Evolutionary conservation across 2,797 vertebrate species (phyloP), one percentile per base, ranked within the genome.

Genomic region (Manis crassicaudata): DNA sequence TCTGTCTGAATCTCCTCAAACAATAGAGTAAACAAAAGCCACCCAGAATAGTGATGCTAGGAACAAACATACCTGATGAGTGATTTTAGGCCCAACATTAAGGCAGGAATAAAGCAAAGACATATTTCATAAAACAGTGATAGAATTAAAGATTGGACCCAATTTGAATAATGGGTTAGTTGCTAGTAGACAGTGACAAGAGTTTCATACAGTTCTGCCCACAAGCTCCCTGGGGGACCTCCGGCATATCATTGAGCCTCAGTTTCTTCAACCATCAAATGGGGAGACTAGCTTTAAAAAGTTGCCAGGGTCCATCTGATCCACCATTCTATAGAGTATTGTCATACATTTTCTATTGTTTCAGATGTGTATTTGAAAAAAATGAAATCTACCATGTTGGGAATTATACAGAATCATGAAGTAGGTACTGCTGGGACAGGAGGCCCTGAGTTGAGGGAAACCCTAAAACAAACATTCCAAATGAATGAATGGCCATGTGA

Each of bases 21-120:
- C 73, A 93, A 89, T 56, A 95, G 79, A 95, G 35, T 96, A 95
- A 98, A 96, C 63, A 82, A 96, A 89, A 96, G 3, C 27, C 58
- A 90, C 8, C 32, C 60, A 67, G 75, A 9, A 58, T 0, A 1
- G 52, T 46, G 29, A 40, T 1, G 81, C 79, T 60, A 88, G 75
- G 54, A 95, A 56, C 35, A 83, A 86, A 81, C 82, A n/a, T 76
- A 60, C 7, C 29, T 58, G 32, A 29, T 52, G 70, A 76, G 27
- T 29, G 11, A 62, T 21, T 86, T 76, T 17, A 23, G 79, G 58
- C 43, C 67, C 35, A 54, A 70, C 6, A 70, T 20, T 54, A 17
- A 77, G n/a, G 18, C 10, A 37, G 5, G 32, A 63, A 56, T 54
- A 50, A 81, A 80, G 62, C 20, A 80, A 70, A 85, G 4, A 27